These are phyloP conservation scores for Drymonia ruficornis DNA, from an alignment of 2,888 invertebrate genomes.

Conservation along the genomic window DNA sequence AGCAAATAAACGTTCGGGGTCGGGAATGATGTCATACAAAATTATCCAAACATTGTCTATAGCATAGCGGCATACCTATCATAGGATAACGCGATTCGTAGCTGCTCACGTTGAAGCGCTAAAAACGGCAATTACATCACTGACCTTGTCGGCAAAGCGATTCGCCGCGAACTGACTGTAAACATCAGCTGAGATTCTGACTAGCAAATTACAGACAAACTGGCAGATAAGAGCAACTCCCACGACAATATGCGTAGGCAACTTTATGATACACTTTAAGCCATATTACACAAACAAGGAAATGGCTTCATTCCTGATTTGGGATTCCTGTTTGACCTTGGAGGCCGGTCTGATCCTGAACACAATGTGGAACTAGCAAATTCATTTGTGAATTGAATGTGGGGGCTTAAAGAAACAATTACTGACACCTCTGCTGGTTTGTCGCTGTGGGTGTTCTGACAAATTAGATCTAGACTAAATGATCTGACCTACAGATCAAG, in stretches of 20 bases:
- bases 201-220: slow-evolving; percentile 19
- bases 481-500: slow-evolving; percentile 67
- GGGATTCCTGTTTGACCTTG: slow-evolving; percentile 43
- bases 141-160: slow-evolving; percentile 69
- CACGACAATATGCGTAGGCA: slow-evolving; percentile 9
- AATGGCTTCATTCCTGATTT: slow-evolving; percentile 52
- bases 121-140: slow-evolving; percentile 82
- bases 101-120: slow-evolving; percentile 66
- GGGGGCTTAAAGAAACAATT: slow-evolving; percentile 63
- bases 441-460: slow-evolving; percentile 59
- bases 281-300: slow-evolving; percentile 44
- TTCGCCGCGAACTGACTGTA: slow-evolving; percentile 60
- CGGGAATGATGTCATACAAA: slow-evolving; percentile 70
- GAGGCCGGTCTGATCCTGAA: slow-evolving; percentile 42
- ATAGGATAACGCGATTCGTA: slow-evolving; percentile 45
- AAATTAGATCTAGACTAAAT: slow-evolving; percentile 59
- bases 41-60: slow-evolving; percentile 54
- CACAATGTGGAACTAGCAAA: slow-evolving; percentile 45
- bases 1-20: slow-evolving; percentile 13
- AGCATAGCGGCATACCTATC: slow-evolving; percentile 20
- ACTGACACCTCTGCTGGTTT: slow-evolving; percentile 65
- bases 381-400: slow-evolving; percentile 52
- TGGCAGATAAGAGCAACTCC: not conserved
- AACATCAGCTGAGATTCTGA: slow-evolving; percentile 68
- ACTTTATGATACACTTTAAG: slow-evolving; percentile 28